Conservation (phyloP, 1,140 invertebrate species). For the Lysiphlebus fabarum region DNA sequence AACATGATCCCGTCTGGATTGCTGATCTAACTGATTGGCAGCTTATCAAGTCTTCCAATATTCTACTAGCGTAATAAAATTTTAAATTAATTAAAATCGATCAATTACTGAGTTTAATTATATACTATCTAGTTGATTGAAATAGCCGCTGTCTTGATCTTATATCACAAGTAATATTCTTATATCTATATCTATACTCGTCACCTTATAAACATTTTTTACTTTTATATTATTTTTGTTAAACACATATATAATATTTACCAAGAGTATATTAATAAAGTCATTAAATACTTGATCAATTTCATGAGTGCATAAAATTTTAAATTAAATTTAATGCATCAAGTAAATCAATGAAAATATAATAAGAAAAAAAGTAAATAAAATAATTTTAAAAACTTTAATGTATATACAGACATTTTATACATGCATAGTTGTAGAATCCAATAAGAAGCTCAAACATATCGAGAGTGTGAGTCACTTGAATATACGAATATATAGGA, state of each 20-base stretch:
- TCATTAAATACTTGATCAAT: not conserved
- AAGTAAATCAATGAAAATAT: slow-evolving; percentile 1
- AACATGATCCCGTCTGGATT: slow-evolving; percentile 7
- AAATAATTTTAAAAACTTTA: no score
- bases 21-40: slow-evolving; percentile 23
- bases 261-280: no score
- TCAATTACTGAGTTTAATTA: slow-evolving; percentile 40
- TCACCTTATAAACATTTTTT: no score
- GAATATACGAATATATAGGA: slow-evolving; percentile 35
- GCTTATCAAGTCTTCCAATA: slow-evolving; percentile 33
- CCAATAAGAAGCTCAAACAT: slow-evolving; percentile 22
- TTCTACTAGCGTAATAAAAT: slow-evolving; percentile 39
- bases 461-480: slow-evolving; percentile 15
- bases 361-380: slow-evolving; percentile 3
- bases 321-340: not conserved
- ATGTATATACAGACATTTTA: no score
- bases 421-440: slow-evolving; percentile 15
- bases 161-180: no score
- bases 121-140: not conserved
- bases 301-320: not conserved
- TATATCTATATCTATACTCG: no score
- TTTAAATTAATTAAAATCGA: slow-evolving; percentile 38
- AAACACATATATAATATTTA: no score
- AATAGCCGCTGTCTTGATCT: no score
- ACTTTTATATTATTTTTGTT: no score